phyloP scores from a whole-genome alignment of 2,113 vertebrate species.

The Rhagologus leucostigma region DNA sequence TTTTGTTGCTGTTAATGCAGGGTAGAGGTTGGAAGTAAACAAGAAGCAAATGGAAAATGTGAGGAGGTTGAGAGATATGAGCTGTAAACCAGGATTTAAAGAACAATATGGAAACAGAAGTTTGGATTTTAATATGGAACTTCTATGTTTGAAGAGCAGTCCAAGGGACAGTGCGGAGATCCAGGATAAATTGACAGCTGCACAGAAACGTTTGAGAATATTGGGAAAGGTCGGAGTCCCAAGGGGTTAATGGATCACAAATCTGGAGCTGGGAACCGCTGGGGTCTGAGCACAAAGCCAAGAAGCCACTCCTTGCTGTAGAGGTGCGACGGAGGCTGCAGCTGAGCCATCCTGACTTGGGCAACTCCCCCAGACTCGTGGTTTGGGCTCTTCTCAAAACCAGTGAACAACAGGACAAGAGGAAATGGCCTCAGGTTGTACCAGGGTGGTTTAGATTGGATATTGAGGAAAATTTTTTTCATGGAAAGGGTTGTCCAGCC shows the following conservation, averaged over 20 bases:
- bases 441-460: not conserved
- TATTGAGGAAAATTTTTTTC: not conserved
- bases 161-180: not conserved
- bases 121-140: not conserved
- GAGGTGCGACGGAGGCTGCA: too few relatives aligned
- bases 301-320: not conserved
- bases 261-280: not conserved
- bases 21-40: not conserved
- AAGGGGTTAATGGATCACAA: not conserved
- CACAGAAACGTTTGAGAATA: not conserved
- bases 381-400: not conserved
- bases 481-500: not conserved
- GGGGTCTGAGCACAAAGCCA: not conserved
- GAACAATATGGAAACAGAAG: not conserved
- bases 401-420: accelerated
- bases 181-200: not conserved
- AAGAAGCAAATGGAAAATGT: not conserved
- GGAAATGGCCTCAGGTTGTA: accelerated
- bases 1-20: not conserved
- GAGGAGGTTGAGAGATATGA: not conserved
- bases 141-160: not conserved
- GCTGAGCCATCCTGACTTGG: not conserved
- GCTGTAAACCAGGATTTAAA: not conserved
- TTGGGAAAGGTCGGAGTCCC: accelerated
- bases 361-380: not conserved